Conservation (phyloP, 2,113 vertebrate genomes). For the Ceuthmochares aereus region DNA sequence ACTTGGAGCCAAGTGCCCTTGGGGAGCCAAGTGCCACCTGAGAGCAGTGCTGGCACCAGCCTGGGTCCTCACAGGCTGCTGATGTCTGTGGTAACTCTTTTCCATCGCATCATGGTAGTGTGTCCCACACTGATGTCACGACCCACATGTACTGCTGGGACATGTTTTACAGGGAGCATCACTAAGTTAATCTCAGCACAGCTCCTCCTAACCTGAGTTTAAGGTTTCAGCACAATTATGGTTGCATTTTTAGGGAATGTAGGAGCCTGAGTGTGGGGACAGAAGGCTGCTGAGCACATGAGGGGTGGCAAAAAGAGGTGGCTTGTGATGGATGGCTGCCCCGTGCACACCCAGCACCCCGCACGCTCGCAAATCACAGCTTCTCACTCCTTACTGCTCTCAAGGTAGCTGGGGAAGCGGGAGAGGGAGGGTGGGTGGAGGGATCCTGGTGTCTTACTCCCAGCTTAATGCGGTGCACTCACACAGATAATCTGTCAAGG, state of each 20-base stretch:
- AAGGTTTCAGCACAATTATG: neutral
- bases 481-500: slow-evolving; percentile 78
- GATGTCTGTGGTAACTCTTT: accelerated
- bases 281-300: neutral
- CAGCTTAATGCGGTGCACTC: slow-evolving; percentile 61
- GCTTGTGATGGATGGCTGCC: neutral
- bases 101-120: neutral
- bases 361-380: neutral
- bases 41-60: neutral
- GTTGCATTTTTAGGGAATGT: neutral
- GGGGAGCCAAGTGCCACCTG: neutral
- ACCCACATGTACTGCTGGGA: neutral
- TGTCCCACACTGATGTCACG: neutral
- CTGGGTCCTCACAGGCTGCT: neutral
- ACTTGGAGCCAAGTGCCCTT: neutral
- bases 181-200: neutral
- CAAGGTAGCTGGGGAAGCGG: slow-evolving; percentile 51
- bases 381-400: slow-evolving; percentile 18
- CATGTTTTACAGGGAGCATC: neutral
- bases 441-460: slow-evolving; percentile 52
- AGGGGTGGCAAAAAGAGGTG: neutral
- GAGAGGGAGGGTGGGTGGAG: neutral
- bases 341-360: neutral
- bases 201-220: neutral
- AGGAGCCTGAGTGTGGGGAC: neutral